Conservation (phyloP, 2,888 invertebrate species). For the Lagria hirta region DNA sequence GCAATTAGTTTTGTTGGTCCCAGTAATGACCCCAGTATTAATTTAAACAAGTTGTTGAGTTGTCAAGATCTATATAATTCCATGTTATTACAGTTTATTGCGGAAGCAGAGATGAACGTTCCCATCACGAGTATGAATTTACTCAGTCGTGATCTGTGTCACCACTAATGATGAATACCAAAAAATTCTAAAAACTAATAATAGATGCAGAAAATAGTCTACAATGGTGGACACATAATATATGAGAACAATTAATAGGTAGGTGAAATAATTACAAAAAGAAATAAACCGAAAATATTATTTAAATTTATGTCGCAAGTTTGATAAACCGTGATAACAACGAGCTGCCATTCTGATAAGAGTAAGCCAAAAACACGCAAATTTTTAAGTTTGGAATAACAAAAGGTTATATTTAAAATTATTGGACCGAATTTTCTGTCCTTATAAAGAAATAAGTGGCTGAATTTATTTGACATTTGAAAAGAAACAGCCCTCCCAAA, state of each 20-base stretch:
- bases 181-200: too few species aligned
- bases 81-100: conserved; percentile 34
- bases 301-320: conserved; percentile 10
- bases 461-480: conserved; percentile 16
- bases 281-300: conserved; percentile 6
- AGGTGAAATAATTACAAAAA: too few species aligned
- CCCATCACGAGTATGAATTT: conserved; percentile 25
- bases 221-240: too few species aligned
- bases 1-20: conserved; percentile 10
- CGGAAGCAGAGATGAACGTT: conserved; percentile 33
- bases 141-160: conserved; percentile 26
- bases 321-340: conserved; percentile 13
- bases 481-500: conserved; percentile 14
- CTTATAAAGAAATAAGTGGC: too few species aligned
- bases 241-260: too few species aligned
- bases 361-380: conserved; percentile 5
- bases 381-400: too few species aligned
- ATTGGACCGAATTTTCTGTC: too few species aligned
- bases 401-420: too few species aligned
- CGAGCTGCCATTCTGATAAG: conserved; percentile 9
- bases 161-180: conserved; percentile 23
- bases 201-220: too few species aligned
- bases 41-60: conserved; percentile 26
- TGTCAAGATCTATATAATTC: conserved; percentile 32
- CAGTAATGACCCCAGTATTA: conserved; percentile 21